Evolutionary conservation across 2,797 vertebrate species (phyloP), one percentile per base, ranked within the genome.

Genomic region (Hoplostethus mediterraneus): DNA sequence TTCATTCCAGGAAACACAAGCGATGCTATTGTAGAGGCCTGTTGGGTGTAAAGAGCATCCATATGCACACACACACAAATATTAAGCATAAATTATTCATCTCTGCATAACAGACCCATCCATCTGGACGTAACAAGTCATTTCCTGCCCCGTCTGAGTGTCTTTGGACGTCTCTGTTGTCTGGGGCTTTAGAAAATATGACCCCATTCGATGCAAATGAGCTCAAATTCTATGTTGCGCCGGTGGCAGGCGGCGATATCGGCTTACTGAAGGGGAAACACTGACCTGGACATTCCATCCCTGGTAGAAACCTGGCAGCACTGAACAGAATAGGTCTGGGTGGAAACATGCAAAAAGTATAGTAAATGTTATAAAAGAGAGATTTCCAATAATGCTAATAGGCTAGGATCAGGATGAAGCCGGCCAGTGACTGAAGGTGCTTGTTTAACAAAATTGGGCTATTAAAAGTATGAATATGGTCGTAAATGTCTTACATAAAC

Each of bases 401-500:
- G 57, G 53, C 60, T 62, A 61, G 40, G 21, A 21, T 21, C 21
- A 68, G 25, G 54, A 60, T 42, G 28, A 55, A 21, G 8, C 16
- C 11, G 2, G 63, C 71, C 53, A 63, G 61, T 52, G 67, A 71
- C 64, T 80, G 28, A 40, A 14, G 28, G 28, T 75, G 80, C 54
- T 55, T 68, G 54, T 72, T 72, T 21, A 65, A 56, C 28, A 77
- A 74, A 79, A 59, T 42, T 10, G 3, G 48, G 63, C 47, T 67
- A 21, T 76, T 75, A 71, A 79, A 75, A 70, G 53, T 48, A 73
- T 61, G 56, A 83, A 81, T 78, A 78, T 48, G 48, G 75, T 71
- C 10, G 2, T 74, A 83, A 88, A 88, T 67, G 63, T 72, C 2
- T 3, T 75, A 58, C 56, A 71, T 75, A 83, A 84, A 77, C 52